These are phyloP conservation scores for Dasypolia templi DNA, from an alignment of 2,888 invertebrate genomes.

Conservation along the genomic window DNA sequence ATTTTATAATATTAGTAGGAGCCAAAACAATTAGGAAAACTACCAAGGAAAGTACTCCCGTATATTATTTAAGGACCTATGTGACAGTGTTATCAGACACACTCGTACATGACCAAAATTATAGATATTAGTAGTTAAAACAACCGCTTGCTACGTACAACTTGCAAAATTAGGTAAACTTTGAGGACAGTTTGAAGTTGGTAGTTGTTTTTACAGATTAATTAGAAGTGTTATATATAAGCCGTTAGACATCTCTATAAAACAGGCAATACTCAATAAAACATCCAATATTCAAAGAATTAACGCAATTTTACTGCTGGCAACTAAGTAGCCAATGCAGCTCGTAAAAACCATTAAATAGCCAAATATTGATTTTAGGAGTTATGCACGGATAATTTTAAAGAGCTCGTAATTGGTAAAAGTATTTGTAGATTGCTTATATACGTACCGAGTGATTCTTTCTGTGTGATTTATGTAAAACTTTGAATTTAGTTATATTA, in stretches of 20 bases:
- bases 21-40: neutral
- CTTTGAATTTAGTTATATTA: neutral
- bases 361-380: slow-evolving; percentile 47
- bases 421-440: neutral
- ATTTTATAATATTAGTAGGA: neutral
- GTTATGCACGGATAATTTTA: slow-evolving; percentile 29
- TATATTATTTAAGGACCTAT: neutral
- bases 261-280: slow-evolving; percentile 26
- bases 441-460: neutral
- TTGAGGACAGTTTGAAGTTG: slow-evolving; percentile 4
- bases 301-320: slow-evolving; percentile 32
- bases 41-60: neutral
- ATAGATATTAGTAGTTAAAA: neutral
- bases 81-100: neutral
- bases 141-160: neutral
- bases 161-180: neutral
- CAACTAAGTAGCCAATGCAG: slow-evolving; percentile 38
- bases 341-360: slow-evolving; percentile 45
- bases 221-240: slow-evolving; percentile 22
- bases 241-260: slow-evolving; percentile 18
- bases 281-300: slow-evolving; percentile 31
- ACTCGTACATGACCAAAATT: neutral
- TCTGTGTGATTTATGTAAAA: neutral
- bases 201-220: slow-evolving; percentile 3
- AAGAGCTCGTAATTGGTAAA: slow-evolving; percentile 29